Evolutionary conservation across 2,113 vertebrate genomes (phyloP), one percentile per base, ranked within the genome.

Genomic region (Clupea harengus): DNA sequence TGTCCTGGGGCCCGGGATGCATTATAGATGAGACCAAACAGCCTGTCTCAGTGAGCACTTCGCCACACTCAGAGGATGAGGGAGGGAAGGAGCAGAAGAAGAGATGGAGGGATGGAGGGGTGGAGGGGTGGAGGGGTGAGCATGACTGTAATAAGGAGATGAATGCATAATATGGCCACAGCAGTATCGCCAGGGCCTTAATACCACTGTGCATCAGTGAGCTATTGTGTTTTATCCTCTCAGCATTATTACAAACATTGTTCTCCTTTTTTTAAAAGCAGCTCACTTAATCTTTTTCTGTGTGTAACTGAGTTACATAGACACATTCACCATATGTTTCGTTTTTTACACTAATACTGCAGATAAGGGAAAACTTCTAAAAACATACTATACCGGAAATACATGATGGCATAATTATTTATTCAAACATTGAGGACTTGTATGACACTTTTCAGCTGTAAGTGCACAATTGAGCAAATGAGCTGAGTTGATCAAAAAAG

Each of bases 11-110:
- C 92, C 93, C 91, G 86, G 87, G 89, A 93, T 95, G 93, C 93
- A 96, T 95, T 95, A 95, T 95, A 94, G 92, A 95, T 95, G 93
- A 95, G 93, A 89, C 88, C 86, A 90, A 91, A 88, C 87, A 90
- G 89, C 83, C 91, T 92, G 92, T 95, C 93, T 94, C 92, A 91
- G 92, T 92, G 91, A 94, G 91, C 91, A 93, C 94, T 93, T 39
- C 90, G 89, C 88, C 91, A 90, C 91, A 90, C 89, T 91, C 88
- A 46, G 87, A 90, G 87, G 88, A 89, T 85, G 87, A 88, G 88
- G 89, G 88, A 90, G 88, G 88, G 80, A 89, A 86, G 50, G 49
- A n/a, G 60, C 9, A 88, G 91, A 89, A 91, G 90, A 91, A 92
- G 91, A 87, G 87, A 89, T 86, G 87, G 87, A 87, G 75, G 86